These are phyloP conservation scores for Scolopax bukidnonensis DNA, from an alignment of 2,797 vertebrate species.

Conservation along the genomic window DNA sequence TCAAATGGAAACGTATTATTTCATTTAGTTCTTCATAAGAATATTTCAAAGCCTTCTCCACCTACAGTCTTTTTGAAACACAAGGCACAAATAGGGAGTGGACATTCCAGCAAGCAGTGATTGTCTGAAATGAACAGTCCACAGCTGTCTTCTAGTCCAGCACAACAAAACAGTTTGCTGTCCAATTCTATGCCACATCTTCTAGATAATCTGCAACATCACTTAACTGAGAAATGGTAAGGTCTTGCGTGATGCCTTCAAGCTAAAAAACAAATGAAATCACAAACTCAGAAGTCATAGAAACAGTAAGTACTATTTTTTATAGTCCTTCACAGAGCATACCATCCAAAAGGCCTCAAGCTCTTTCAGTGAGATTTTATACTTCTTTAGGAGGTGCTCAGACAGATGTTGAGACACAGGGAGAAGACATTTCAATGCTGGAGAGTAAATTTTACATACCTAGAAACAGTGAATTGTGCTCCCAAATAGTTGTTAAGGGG, in stretches of 20 bases:
- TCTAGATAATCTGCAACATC: slow-evolving; percentile 91
- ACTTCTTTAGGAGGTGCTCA: not conserved
- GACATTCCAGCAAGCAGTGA: slow-evolving; percentile 67
- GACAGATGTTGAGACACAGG: not conserved
- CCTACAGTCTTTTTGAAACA: slow-evolving; percentile 68
- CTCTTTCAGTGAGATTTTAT: not conserved
- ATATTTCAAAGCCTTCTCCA: slow-evolving; percentile 54
- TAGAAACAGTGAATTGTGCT: not conserved
- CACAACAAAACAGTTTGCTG: not conserved
- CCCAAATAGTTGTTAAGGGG: not conserved
- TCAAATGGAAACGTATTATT: slow-evolving; percentile 9
- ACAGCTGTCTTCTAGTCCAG: slow-evolving; percentile 27
- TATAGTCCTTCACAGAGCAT: not conserved
- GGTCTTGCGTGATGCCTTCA: slow-evolving; percentile 89
- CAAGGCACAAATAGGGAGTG: slow-evolving; percentile 75
- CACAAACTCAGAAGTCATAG: not conserved
- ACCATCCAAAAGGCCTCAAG: not conserved
- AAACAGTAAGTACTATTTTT: not conserved
- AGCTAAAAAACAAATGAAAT: slow-evolving; percentile 76
- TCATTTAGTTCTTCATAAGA: slow-evolving; percentile 52
- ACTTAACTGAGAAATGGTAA: slow-evolving; percentile 89
- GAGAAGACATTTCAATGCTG: not conserved
- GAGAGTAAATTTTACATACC: not conserved
- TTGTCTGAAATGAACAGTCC: slow-evolving; percentile 60
- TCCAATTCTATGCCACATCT: slow-evolving; percentile 82